Evolutionary conservation across 2,113 vertebrate genomes (phyloP), one percentile per base, ranked within the genome.

Genomic region (Nettapus auritus): DNA sequence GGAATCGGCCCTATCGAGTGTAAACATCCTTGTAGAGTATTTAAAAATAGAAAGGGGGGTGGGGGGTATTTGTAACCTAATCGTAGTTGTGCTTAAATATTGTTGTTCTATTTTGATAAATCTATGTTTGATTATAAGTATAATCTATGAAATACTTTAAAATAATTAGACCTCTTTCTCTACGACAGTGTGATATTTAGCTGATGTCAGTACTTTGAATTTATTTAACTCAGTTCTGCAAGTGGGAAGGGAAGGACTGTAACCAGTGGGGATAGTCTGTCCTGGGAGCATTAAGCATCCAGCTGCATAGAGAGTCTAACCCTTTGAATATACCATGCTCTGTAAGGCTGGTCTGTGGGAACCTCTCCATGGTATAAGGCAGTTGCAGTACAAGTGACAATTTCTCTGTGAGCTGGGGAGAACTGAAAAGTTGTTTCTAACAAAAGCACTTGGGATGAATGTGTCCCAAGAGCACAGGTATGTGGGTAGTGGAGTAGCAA

Each of bases 191-290:
- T 59, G 78, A 26, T 78, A 78, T 78, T 52, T 64, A 71, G 59
- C n/a, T 0, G 0, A 6, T 60, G 38, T 36, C 53, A 23, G 1
- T 50, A 16, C 20, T 66, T 52, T 6, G 5, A 28, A 71, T 77
- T 13, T n/a, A 4, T 59, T 26, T 40, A 53, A 38, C 44, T 60
- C 44, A 8, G 28, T n/a, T 28, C 17, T 56, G 48, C n/a, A 66
- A 44, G 36, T 9, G 33, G 15, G 59, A 53, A 10, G 28, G 42
- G 8, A 70, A 46, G 71, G 59, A 23, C 42, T 57, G 36, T 70
- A 28, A 42, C 26, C 57, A 16, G 42, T 26, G 64, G 60, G 57
- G 28, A 38, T 53, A 0, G 2, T 53, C 19, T 82, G 34, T 64
- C 42, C 26, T 18, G 23, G 42, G 33, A 70, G 28, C 57, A 21